Evolutionary conservation across 2,888 invertebrate species (phyloP).

Genomic region (Myathropa florea): DNA sequence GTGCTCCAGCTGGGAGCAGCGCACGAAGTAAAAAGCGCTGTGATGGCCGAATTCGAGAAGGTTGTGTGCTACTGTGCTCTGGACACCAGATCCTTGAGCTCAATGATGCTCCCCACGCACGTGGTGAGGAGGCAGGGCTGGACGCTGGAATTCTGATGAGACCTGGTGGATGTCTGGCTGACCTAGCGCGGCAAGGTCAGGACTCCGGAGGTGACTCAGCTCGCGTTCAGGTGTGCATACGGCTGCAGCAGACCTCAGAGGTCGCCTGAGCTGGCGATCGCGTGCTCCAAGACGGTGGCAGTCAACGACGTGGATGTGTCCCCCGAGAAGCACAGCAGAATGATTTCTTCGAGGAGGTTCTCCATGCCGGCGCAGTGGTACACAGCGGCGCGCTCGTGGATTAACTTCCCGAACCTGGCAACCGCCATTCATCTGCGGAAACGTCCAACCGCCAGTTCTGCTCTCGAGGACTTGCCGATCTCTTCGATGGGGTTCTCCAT

Average conservation of each 20-base stretch:
- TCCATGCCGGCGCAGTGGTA: no score
- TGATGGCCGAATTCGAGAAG: slow-evolving; percentile 86
- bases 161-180: slow-evolving; percentile 84
- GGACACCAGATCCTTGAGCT: slow-evolving; percentile 88
- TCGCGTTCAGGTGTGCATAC: slow-evolving; percentile 94
- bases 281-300: slow-evolving; percentile 90
- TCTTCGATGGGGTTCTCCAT: slow-evolving; percentile 95
- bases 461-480: no score
- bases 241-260: slow-evolving; percentile 95
- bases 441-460: no score
- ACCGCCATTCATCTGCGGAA: no score
- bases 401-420: no score
- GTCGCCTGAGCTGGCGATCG: slow-evolving; percentile 92
- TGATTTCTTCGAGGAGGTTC: no score
- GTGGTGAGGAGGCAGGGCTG: slow-evolving; percentile 90
- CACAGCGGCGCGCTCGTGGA: no score
- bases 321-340: slow-evolving; percentile 85
- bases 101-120: slow-evolving; percentile 91
- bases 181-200: slow-evolving; percentile 92
- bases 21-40: slow-evolving; percentile 95
- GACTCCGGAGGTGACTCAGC: slow-evolving; percentile 92
- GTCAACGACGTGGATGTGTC: slow-evolving; percentile 85
- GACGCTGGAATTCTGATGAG: slow-evolving; percentile 76
- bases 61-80: slow-evolving; percentile 82
- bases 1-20: slow-evolving; percentile 92